Evolutionary conservation across 1,140 invertebrate genomes (phyloP).

Genomic region (Onthophagus taurus): DNA sequence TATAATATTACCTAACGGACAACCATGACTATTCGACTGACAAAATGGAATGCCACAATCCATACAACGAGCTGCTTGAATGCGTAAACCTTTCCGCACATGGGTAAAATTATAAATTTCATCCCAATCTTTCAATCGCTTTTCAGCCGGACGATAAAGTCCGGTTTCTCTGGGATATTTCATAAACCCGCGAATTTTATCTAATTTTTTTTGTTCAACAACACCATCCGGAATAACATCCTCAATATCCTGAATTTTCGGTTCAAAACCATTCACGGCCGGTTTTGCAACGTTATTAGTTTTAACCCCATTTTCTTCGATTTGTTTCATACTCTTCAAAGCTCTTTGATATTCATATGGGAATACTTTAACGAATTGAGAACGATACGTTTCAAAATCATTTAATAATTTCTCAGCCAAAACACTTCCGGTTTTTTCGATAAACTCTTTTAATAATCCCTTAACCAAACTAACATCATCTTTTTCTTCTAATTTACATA

Average conservation of each 20-base stretch:
- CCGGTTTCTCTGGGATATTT: slow-evolving; percentile 86
- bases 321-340: slow-evolving; percentile 60
- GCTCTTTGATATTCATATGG: slow-evolving; percentile 94
- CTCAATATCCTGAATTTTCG: slow-evolving; percentile 73
- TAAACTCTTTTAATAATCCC: slow-evolving; percentile 75
- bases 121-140: slow-evolving; percentile 88
- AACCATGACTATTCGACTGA: slow-evolving; percentile 86
- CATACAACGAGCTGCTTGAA: slow-evolving; percentile 97
- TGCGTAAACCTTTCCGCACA: slow-evolving; percentile 77
- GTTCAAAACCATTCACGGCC: slow-evolving; percentile 28
- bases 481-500: slow-evolving; percentile 65
- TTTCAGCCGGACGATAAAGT: slow-evolving; percentile 73
- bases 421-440: slow-evolving; percentile 80
- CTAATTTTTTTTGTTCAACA: slow-evolving; percentile 71
- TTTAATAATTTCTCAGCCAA: slow-evolving; percentile 72
- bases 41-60: slow-evolving; percentile 99
- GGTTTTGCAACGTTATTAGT: slow-evolving; percentile 30
- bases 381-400: slow-evolving; percentile 71
- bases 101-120: slow-evolving; percentile 88
- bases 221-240: slow-evolving; percentile 68
- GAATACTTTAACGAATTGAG: slow-evolving; percentile 92
- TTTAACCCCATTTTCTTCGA: slow-evolving; percentile 23
- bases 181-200: slow-evolving; percentile 91
- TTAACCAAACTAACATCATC: slow-evolving; percentile 79
- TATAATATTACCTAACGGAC: slow-evolving; percentile 96